phyloP scores from a whole-genome alignment of 2,888 invertebrate species.

The Eupithecia inturbata region DNA sequence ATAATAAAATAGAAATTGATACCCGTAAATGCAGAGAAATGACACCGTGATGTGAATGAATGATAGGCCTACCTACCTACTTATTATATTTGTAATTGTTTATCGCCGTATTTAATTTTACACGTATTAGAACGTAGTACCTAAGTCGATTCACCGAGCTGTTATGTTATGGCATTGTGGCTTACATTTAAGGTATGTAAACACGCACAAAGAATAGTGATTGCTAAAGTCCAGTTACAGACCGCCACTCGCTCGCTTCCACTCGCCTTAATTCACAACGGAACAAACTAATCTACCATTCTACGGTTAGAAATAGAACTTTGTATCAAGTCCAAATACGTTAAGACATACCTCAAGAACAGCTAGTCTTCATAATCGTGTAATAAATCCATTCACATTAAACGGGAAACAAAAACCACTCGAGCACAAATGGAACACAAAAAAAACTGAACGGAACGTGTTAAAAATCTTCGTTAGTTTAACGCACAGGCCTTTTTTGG shows the following conservation, averaged over 20 bases:
- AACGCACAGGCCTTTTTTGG: conserved; percentile 68
- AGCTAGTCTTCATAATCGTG: conserved; percentile 74
- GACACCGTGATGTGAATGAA: conserved; percentile 65
- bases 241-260: conserved; percentile 49
- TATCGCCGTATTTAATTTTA: conserved; percentile 63
- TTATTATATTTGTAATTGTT: conserved; percentile 65
- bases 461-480: conserved; percentile 56
- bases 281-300: conserved; percentile 37
- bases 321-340: conserved; percentile 35
- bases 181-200: conserved; percentile 73
- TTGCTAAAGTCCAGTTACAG: conserved; percentile 82
- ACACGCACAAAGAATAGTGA: conserved; percentile 78
- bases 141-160: conserved; percentile 54
- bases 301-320: conserved; percentile 51
- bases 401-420: conserved; percentile 75
- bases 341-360: conserved; percentile 63
- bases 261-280: conserved; percentile 46
- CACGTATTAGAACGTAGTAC: conserved; percentile 62
- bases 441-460: conserved; percentile 61
- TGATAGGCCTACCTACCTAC: conserved; percentile 51
- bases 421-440: conserved; percentile 72
- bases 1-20: conserved; percentile 62
- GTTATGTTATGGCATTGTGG: conserved; percentile 66
- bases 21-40: conserved; percentile 71
- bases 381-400: conserved; percentile 80